Conservation (phyloP, 2,797 vertebrate species). For the Artibeus jamaicensis region DNA sequence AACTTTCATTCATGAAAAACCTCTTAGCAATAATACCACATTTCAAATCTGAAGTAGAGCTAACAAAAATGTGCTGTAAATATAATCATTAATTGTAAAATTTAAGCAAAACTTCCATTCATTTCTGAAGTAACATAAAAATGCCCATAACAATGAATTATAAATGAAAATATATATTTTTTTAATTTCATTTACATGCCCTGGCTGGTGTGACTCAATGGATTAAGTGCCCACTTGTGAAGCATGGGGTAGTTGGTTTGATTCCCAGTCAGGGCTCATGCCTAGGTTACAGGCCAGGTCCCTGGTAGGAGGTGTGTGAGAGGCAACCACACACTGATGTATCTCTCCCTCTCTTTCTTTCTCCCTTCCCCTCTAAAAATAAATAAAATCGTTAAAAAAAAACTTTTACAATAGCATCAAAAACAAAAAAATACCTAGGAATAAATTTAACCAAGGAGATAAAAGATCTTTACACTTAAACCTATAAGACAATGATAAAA, state of each 20-base stretch:
- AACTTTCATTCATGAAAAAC: neutral
- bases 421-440: neutral
- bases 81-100: neutral
- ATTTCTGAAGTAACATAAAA: neutral
- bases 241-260: no score
- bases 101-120: neutral
- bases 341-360: no score
- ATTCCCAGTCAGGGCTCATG: no score
- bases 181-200: no score
- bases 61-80: neutral
- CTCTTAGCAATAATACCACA: neutral
- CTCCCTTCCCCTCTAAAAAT: no score
- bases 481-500: neutral
- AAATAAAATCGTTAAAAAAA: no score
- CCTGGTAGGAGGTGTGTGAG: no score
- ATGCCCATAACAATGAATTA: neutral
- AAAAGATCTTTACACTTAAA: neutral
- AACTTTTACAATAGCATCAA: neutral
- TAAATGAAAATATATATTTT: neutral
- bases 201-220: no score
- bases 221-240: no score
- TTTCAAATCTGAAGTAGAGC: neutral
- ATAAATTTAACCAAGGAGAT: neutral
- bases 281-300: no score
- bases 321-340: no score